These are phyloP conservation scores for Rhagologus leucostigma DNA, from an alignment of 2,113 vertebrate genomes.

Conservation along the genomic window DNA sequence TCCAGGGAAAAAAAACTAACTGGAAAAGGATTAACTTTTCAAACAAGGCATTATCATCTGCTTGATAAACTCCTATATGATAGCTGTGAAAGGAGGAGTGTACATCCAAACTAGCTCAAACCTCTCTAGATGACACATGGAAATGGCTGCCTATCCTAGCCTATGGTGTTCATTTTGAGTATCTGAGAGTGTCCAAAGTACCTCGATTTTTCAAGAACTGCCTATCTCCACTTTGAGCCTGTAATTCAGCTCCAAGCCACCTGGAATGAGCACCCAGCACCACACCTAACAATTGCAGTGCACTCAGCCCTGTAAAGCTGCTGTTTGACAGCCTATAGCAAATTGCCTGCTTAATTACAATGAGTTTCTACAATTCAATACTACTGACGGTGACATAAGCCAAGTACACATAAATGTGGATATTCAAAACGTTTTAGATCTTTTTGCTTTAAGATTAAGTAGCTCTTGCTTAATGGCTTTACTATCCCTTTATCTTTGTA, in stretches of 20 bases:
- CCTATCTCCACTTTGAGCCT: background rate
- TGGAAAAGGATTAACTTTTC: background rate
- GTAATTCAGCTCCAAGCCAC: background rate
- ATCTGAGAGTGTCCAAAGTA: background rate
- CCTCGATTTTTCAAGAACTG: background rate
- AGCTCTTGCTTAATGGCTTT: background rate
- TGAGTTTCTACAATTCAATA: background rate
- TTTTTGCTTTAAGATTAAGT: background rate
- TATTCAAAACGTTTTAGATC: background rate
- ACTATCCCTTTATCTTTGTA: background rate
- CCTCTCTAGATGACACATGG: background rate
- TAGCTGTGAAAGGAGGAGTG: background rate
- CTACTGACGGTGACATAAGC: background rate
- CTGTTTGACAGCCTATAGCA: background rate
- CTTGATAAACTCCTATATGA: background rate
- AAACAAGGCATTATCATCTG: background rate
- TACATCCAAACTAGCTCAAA: background rate
- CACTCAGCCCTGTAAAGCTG: background rate
- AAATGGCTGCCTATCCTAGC: background rate
- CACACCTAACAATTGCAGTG: background rate
- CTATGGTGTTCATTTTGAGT: background rate
- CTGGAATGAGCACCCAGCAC: background rate
- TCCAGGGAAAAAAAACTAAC: background rate
- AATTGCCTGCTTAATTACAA: background rate
- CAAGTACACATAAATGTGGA: background rate